Conservation (phyloP, 1,140 invertebrate genomes). For the Heliothis subflexa region DNA sequence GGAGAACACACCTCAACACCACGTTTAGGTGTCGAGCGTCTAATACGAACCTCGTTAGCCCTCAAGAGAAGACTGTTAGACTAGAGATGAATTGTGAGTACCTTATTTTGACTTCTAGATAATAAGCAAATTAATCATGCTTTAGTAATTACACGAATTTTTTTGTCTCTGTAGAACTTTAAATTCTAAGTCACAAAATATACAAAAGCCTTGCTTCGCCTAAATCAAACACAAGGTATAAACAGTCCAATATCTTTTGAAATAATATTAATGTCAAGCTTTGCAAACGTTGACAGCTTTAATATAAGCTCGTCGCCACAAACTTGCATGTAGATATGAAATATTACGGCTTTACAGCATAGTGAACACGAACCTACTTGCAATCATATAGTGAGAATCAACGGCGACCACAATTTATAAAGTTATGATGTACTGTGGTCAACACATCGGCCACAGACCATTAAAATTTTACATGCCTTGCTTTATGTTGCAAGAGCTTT, state of each 20-base stretch:
- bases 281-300: constrained; percentile 19
- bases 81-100: constrained; percentile 93
- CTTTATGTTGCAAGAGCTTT: constrained; percentile 17
- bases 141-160: too few species aligned
- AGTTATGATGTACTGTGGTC: constrained; percentile 35
- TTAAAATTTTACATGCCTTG: constrained; percentile 30
- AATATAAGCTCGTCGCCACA: constrained; percentile 4
- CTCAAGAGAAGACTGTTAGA: constrained; percentile 91
- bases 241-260: background rate
- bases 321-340: constrained; percentile 30
- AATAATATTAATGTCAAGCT: background rate
- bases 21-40: constrained; percentile 94
- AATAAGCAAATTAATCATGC: too few species aligned
- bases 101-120: background rate
- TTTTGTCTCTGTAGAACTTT: background rate
- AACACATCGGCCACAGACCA: constrained; percentile 33
- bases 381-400: constrained; percentile 21
- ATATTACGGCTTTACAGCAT: constrained; percentile 13
- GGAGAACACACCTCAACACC: constrained; percentile 92
- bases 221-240: background rate
- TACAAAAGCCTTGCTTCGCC: background rate
- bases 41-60: constrained; percentile 94
- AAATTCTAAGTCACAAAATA: background rate
- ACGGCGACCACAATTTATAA: constrained; percentile 38
- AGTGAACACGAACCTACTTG: background rate